Percentiles rank a stretch among this genome's conserved stretches.
These are phyloP conservation scores for Oncorhynchus mykiss DNA, from an alignment of 2,113 vertebrate genomes.

Conservation along the genomic window DNA sequence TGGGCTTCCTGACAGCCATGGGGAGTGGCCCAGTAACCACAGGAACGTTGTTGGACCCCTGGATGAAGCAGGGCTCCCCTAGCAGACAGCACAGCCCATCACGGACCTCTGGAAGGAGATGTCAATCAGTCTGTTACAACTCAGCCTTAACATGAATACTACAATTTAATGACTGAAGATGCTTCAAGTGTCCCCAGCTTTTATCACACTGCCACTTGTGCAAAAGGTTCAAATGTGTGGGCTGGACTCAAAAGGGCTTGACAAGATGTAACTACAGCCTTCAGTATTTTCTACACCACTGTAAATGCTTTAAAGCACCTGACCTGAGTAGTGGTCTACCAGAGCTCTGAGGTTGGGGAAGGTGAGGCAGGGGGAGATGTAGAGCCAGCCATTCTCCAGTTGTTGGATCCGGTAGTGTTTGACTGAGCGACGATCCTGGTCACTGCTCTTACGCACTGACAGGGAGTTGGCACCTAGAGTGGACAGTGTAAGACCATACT, in stretches of 20 bases:
- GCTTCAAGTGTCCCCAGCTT: too few species aligned
- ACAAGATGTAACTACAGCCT: too few species aligned
- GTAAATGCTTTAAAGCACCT: too few species aligned
- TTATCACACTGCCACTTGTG: too few species aligned
- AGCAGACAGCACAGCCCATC: slow-evolving; percentile 77
- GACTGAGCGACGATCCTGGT: slow-evolving; percentile 49
- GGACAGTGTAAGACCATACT: too few species aligned
- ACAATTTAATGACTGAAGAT: too few species aligned
- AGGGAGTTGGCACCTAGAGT: slow-evolving; percentile 70
- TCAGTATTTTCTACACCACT: too few species aligned
- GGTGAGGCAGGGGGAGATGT: slow-evolving; percentile 77
- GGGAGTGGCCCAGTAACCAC: slow-evolving; percentile 38
- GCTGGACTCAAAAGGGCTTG: too few species aligned
- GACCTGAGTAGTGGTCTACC: slow-evolving; percentile 79
- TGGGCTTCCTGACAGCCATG: slow-evolving; percentile 50
- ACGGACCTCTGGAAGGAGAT: slow-evolving; percentile 53
- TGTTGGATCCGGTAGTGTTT: slow-evolving; percentile 75
- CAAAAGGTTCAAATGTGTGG: too few species aligned
- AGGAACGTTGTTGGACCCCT: slow-evolving; percentile 5
- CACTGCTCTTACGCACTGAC: slow-evolving; percentile 58
- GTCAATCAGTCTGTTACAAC: neutral
- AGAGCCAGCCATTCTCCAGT: slow-evolving; percentile 77
- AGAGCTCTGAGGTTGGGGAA: slow-evolving; percentile 73
- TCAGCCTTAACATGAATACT: neutral
- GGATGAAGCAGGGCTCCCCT: slow-evolving; percentile 66